Base-by-base conservation (phyloP, 2,797 vertebrate species). In the Tadarida brasiliensis region DNA sequence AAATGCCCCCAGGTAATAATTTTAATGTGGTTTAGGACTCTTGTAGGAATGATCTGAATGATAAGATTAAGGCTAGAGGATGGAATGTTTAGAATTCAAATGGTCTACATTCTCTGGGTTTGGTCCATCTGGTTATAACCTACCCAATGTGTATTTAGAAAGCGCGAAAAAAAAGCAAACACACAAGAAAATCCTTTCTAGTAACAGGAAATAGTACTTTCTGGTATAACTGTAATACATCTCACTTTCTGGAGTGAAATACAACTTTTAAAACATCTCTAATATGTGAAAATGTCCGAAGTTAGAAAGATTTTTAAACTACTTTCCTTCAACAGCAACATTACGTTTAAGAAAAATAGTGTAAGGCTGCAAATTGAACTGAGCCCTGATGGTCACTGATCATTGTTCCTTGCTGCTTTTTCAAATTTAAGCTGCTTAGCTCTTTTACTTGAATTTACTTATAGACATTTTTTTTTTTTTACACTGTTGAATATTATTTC, bases 201-300 rank as follows among this genome's bases (percentile, higher is more conserved):
- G 47, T 74, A 22, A 39, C 35, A 84, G 47, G 28, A 93, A 86
- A 90, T 35, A 39, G 7, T 57, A 74, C 63, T 70, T 88, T 67
- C 57, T 49, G 47, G 15, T 39, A 30, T 28, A 59, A 65, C 26
- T 80, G 35, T 44, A 90, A 39, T 35, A 85, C 81, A 57, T 71
- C 49, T 91, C 47, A 85, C 61, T 74, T 94, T 87, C 35, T 82
- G 49, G 12, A 67, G 35, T 87, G 59, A 96, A 95, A 76, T 51
- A 22, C 6, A 67, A 1, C 20, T 90, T 92, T 74, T 33, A 73
- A 67, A 91, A 68, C 11, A 49, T 73, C 49, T 83, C 67, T 83
- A 73, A 80, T 59, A 83, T 24, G 8, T 63, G 73, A 35, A 30
- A 26, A 26, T 39, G 71, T 76, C 76, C 94, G 80, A 80, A 51